Evolutionary conservation across 2,113 vertebrate genomes (phyloP), one percentile per base, ranked within the genome.

Genomic region (Nansenia antarctica): DNA sequence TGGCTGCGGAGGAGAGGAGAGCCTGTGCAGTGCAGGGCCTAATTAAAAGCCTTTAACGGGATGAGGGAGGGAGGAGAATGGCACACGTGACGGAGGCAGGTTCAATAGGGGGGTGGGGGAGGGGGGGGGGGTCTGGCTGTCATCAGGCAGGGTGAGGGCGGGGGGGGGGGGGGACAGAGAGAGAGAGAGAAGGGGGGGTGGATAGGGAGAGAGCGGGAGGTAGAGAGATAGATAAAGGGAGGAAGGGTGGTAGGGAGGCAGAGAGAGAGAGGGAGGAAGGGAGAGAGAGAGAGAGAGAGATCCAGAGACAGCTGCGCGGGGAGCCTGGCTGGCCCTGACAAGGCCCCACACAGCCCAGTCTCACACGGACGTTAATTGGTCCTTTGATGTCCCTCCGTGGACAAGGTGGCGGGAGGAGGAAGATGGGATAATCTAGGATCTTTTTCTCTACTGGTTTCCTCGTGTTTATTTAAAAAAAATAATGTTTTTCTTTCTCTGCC

Each of bases 341-440:
- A 84, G 85, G 80, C 86, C 84, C 84, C 94, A 90, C 91, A 79
- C 92, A 92, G 92, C 88, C 93, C 94, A 92, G 93, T 94, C 94
- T 93, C 93, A 93, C 86, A 86, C 82, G 79, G 87, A 92, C 94
- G 94, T 94, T 99, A 98, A 99, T 98, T 97, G 96, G 95, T 91
- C 92, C 94, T 98, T 96, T 98, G 97, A 98, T 98, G 95, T 49
- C 18, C 20, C 18, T 94, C 91, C 91, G 90, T 71, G 82, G 91
- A 81, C 92, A 96, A 95, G 89, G 94, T 93, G 92, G 90, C 79
- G 90, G 92, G 82, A 85, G 82, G 81, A 90, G 92, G 82, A 85
- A 84, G 81, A 57, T 79, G 74, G 86, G 84, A 83, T 45, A 88
- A 87, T 82, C 83, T 73, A 89, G 86, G 57, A 69, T 84, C 75